phyloP scores from a whole-genome alignment of 2,113 vertebrate genomes.

The Dromaius novaehollandiae region DNA sequence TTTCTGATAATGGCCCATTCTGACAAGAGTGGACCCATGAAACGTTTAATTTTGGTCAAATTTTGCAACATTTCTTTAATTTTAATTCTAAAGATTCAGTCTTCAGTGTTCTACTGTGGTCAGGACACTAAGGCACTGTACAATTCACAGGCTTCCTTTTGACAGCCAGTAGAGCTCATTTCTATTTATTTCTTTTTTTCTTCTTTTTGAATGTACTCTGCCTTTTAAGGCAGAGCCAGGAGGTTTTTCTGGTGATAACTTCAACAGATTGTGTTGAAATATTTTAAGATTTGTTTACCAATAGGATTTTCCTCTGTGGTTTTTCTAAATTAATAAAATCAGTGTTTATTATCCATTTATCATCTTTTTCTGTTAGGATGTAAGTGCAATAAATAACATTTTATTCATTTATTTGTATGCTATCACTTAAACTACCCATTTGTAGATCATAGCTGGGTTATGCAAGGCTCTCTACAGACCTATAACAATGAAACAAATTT shows the following conservation, averaged over 20 bases:
- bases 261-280: not conserved
- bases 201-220: not conserved
- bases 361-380: not conserved
- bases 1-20: not conserved
- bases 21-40: not conserved
- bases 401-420: not conserved
- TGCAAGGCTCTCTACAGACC: not conserved
- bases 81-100: not conserved
- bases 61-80: not conserved
- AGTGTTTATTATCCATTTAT: not conserved
- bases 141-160: not conserved
- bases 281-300: constrained; percentile 11
- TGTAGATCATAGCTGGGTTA: not conserved
- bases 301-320: not conserved
- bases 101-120: not conserved
- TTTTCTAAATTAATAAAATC: not conserved
- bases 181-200: not conserved
- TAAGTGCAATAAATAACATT: not conserved
- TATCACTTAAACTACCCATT: not conserved
- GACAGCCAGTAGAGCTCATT: not conserved
- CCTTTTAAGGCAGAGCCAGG: not conserved
- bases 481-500: constrained; percentile 15
- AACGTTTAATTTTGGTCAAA: not conserved
- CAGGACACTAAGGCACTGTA: not conserved
- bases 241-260: not conserved